Percentiles rank a stretch among this genome's conserved stretches.
Conservation (phyloP, 1,140 invertebrate species). For the Monomorium pharaonis region DNA sequence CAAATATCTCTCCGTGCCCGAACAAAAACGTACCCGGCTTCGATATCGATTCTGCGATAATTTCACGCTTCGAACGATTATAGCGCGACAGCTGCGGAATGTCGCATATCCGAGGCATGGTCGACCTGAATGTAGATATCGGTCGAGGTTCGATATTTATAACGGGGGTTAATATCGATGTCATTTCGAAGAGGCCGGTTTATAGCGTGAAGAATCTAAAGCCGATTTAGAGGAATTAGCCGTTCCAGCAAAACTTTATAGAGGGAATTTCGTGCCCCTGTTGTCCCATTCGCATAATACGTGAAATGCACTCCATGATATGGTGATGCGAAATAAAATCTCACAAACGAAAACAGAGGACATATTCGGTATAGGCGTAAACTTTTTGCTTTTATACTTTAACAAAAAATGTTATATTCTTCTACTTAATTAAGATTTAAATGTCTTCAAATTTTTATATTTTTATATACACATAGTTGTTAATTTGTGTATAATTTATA, state of each 20-base stretch:
- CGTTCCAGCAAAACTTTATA: background rate
- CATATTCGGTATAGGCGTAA: background rate
- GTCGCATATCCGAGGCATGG: slow-evolving; percentile 61
- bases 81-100: slow-evolving; percentile 69
- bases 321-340: background rate
- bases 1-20: slow-evolving; percentile 38
- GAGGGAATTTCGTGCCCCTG: background rate
- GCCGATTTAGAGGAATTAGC: slow-evolving; percentile 31
- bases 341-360: background rate
- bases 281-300: background rate
- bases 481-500: background rate
- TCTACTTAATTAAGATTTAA: background rate
- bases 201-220: slow-evolving; percentile 20
- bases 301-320: background rate
- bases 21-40: slow-evolving; percentile 62
- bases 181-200: slow-evolving; percentile 27
- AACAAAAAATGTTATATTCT: background rate
- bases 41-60: slow-evolving; percentile 71
- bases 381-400: background rate
- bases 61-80: slow-evolving; percentile 73
- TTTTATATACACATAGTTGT: background rate
- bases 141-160: slow-evolving; percentile 51
- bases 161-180: slow-evolving; percentile 51
- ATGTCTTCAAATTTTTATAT: background rate
- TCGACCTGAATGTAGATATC: slow-evolving; percentile 56